Evolutionary conservation across 2,113 vertebrate genomes (phyloP).

Genomic region (Amia ocellicauda): DNA sequence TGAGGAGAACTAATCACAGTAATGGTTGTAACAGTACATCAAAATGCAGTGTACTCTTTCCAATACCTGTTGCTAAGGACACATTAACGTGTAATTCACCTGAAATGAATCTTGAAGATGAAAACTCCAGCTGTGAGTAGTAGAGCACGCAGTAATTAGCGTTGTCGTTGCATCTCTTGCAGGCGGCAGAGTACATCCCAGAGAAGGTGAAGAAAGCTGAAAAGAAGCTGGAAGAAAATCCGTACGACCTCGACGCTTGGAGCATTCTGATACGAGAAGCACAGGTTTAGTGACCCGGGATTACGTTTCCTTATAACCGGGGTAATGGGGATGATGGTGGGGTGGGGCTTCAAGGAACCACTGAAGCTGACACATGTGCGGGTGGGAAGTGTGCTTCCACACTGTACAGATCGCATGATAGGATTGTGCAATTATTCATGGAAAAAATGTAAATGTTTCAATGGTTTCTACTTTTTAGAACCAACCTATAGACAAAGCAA

Average conservation of each 20-base stretch:
- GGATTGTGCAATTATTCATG: slow-evolving; percentile 55
- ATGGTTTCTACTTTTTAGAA: slow-evolving; percentile 95
- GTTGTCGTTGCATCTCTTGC: slow-evolving; percentile 33
- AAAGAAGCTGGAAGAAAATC: slow-evolving; percentile 99
- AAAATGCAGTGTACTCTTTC: too few relatives aligned
- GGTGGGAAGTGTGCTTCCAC: slow-evolving; percentile 14
- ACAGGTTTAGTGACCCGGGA: slow-evolving; percentile 99
- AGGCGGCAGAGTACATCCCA: slow-evolving; percentile 94
- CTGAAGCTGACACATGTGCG: not conserved
- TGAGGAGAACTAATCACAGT: too few relatives aligned
- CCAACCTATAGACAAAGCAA: slow-evolving; percentile 99
- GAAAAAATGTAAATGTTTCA: slow-evolving; percentile 79
- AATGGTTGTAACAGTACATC: too few relatives aligned
- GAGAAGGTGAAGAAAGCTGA: slow-evolving; percentile 99
- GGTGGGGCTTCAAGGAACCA: slow-evolving; percentile 10
- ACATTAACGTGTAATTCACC: too few relatives aligned
- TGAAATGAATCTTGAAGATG: too few relatives aligned
- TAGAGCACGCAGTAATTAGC: too few relatives aligned
- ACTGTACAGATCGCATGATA: slow-evolving; percentile 27
- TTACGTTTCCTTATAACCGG: slow-evolving; percentile 92
- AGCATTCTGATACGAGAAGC: slow-evolving; percentile 99
- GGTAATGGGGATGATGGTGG: slow-evolving; percentile 50
- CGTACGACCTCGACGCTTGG: slow-evolving; percentile 99
- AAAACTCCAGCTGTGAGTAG: too few relatives aligned
- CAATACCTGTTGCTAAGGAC: too few relatives aligned